Evolutionary conservation across 1,140 invertebrate genomes (phyloP), one percentile per base, ranked within the genome.

Genomic region (Archegozetes longisetosus): DNA sequence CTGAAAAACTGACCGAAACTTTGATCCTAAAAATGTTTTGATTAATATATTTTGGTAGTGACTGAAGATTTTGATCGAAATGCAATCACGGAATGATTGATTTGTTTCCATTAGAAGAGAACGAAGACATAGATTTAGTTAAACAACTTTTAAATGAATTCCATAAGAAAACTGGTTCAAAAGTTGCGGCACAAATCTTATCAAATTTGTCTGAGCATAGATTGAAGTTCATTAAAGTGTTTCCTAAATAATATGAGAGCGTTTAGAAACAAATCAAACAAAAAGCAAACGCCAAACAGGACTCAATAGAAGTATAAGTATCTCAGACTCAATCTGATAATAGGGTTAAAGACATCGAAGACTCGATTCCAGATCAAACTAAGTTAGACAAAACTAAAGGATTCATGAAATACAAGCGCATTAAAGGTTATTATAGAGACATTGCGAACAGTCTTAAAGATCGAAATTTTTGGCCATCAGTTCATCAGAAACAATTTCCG

Each of bases 191-290:
- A 65, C 74, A 82, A 52, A 75, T 98, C 22, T 71, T 98, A 0
- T 82, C 86, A 1, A 77, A 77, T 61, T 79, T 82, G 47, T 9
- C 50, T 13, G 62, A 60, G 27, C 4, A 25, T 29, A 78, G 79
- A 27, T n/a, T n/a, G n/a, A 79, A 84, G 68, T 95, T 98, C 72
- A 78, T 95, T 47, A 98, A 98, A 78, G 90, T 82, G 55, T 98
- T 98, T 77, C 95, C 95, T 0, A 87, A 88, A 67, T 95, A 98
- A 68, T 98, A 96, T 73, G 90, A 96, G 68, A 77, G 87, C 64
- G 94, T 85, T 4, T 72, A 98, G 3, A 80, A 84, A 64, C 82
- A 86, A 68, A 67, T 85, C 79, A 82, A 64, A 70, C 74, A 46
- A 69, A 69, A 25, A 62, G 68, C 12, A 53, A 62, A 46, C 64